A percentile compares a stretch with the other conserved stretches of the same genome.
These are phyloP conservation scores for Anguilla rostrata DNA, from an alignment of 2,113 vertebrate genomes.

Conservation along the genomic window DNA sequence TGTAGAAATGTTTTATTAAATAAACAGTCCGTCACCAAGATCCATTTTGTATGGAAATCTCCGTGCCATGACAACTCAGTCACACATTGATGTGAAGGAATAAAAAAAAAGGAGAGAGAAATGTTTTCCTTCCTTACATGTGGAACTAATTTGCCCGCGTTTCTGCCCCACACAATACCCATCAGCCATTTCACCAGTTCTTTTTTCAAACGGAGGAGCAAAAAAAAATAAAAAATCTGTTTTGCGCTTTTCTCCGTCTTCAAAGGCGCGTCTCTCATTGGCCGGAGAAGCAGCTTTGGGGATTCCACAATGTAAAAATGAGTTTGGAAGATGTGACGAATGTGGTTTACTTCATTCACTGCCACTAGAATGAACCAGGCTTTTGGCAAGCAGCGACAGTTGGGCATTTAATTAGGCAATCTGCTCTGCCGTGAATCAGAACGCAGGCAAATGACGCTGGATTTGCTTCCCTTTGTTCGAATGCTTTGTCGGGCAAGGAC, in stretches of 20 bases:
- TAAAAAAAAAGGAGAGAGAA: conserved; percentile 9
- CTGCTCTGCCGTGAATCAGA: conserved; percentile 37
- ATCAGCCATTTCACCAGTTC: conserved; percentile 12
- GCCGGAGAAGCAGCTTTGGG: conserved; percentile 10
- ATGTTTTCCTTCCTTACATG: conserved; percentile 50
- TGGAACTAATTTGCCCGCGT: conserved; percentile 67
- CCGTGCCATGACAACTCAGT: conserved; percentile 28
- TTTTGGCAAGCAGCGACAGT: conserved; percentile 46
- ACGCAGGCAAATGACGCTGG: conserved; percentile 48
- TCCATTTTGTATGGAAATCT: conserved; percentile 25
- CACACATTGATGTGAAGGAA: conserved; percentile 23
- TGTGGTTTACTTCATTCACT: conserved; percentile 49
- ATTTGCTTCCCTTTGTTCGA: conserved; percentile 43
- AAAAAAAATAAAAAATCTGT: not conserved
- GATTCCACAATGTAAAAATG: conserved; percentile 37
- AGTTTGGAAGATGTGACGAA: conserved; percentile 51
- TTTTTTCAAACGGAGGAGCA: conserved; percentile 8
- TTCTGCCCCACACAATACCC: conserved; percentile 18
- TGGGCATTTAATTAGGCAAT: conserved; percentile 56
- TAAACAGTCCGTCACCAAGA: conserved; percentile 25
- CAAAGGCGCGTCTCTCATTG: conserved; percentile 18
- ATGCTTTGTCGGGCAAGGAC: conserved; percentile 20
- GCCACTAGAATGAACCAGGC: conserved; percentile 45
- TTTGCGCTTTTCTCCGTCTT: conserved; percentile 13
- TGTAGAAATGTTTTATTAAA: conserved; percentile 18